Percentiles rank a stretch among this genome's conserved stretches.
Conservation (phyloP, 64 coral and sea anemone genomes). For the Stichodactyla helianthus region DNA sequence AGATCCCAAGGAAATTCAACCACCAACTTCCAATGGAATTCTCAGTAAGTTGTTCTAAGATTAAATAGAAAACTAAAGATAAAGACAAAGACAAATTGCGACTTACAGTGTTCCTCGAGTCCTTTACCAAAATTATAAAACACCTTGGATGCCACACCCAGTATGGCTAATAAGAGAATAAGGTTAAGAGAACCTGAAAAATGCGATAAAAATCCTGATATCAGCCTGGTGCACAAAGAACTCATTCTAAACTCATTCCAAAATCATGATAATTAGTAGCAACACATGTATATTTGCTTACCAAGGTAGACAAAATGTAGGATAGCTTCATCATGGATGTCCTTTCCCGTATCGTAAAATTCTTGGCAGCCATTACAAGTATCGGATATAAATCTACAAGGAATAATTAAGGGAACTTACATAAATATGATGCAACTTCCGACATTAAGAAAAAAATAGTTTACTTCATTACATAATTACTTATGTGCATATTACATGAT, state of each 20-base stretch:
- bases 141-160: conserved; percentile 36
- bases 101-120: conserved; percentile 57
- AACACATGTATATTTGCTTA: neutral
- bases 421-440: neutral
- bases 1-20: too few relatives aligned
- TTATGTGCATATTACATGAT: too few relatives aligned
- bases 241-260: too few relatives aligned
- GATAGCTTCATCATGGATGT: conserved; percentile 76
- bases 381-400: conserved; percentile 45
- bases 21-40: too few relatives aligned
- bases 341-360: conserved; percentile 69
- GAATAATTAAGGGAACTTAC: neutral
- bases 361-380: conserved; percentile 71
- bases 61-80: neutral
- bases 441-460: too few relatives aligned
- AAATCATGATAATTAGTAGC: too few relatives aligned
- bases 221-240: neutral
- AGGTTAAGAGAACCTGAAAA: conserved; percentile 47
- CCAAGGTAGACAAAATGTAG: conserved; percentile 83
- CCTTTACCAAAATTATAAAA: conserved; percentile 52
- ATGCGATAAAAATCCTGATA: neutral
- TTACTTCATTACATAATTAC: too few relatives aligned
- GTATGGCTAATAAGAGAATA: conserved; percentile 26
- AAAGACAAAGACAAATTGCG: neutral
- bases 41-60: too few relatives aligned